Conservation (phyloP, 2,888 invertebrate genomes). For the Archaeoteleia sp. region DNA sequence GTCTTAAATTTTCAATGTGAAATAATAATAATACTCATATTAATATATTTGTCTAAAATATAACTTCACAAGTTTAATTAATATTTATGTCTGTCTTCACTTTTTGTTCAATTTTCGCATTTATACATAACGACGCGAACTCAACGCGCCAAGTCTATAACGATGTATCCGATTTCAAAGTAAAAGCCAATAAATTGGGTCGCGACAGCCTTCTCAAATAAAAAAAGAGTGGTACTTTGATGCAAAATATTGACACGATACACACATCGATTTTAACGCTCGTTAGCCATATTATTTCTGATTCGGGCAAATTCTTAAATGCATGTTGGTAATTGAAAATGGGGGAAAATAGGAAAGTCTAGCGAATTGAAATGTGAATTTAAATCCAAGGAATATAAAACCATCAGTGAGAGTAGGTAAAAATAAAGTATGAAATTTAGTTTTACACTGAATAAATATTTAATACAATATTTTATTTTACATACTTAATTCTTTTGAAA, state of each 20-base stretch:
- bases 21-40: slow-evolving; percentile 11
- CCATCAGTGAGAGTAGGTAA: too few relatives aligned
- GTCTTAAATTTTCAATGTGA: not conserved
- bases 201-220: slow-evolving; percentile 60
- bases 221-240: slow-evolving; percentile 55
- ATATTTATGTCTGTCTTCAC: slow-evolving; percentile 17
- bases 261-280: slow-evolving; percentile 51
- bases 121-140: slow-evolving; percentile 33
- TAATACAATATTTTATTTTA: too few relatives aligned
- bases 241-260: slow-evolving; percentile 57
- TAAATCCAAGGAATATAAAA: too few relatives aligned
- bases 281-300: slow-evolving; percentile 31
- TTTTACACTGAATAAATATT: too few relatives aligned
- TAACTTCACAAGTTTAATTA: slow-evolving; percentile 7
- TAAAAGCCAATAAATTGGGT: slow-evolving; percentile 64
- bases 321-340: too few relatives aligned
- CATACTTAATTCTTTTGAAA: slow-evolving; percentile 20
- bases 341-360: too few relatives aligned
- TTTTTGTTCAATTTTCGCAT: slow-evolving; percentile 40
- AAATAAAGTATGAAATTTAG: too few relatives aligned
- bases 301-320: slow-evolving; percentile 1
- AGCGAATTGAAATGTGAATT: too few relatives aligned
- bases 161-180: slow-evolving; percentile 62
- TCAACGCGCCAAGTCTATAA: slow-evolving; percentile 31
- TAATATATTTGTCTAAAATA: slow-evolving; percentile 23